Evolutionary conservation across 37 sponge, comb jelly and placozoan genomes (phyloP), one percentile per base, ranked within the genome.

Genomic region (Axinella damicornis): DNA sequence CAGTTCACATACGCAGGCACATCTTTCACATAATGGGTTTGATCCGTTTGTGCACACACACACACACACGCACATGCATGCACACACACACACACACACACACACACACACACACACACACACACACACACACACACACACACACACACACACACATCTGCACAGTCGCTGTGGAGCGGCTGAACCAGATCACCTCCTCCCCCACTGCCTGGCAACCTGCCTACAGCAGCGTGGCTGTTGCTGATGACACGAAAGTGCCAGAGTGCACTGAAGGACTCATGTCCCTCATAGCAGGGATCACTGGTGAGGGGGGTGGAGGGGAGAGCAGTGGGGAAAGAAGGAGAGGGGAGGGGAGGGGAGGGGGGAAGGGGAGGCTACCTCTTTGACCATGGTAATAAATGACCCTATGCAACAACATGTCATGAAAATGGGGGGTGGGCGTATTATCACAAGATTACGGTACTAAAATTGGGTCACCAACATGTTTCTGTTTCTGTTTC

Each of bases 221-320:
- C 68, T 78, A 90, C 27, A 54, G 27, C 12, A 52, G n/a, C 14
- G 20, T 66, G 37, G 67, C 27, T 31, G 67, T 30, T 46, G 82
- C 69, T 24, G 74, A 73, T 31, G 64, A 46, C 33, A 88, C 76
- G 5, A 76, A 13, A 15, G 85, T 90, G 9, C 91, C 91, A 5
- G 64, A 90, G 38, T 80, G 81, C 69, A 78, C 91, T 41, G 85
- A 90, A 62, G 71, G 53, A 34, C 62, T 90, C 36, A 84, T 90
- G 81, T 33, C 31, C 1, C 37, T 84, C 31, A 90, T 90, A 24
- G 57, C 83, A 31, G 85, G 81, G 15, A 90, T 90, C 28, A 81
- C 59, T 55, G 92, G 92, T 91, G 21, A 15, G 66, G 46, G 46
- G 9, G 46, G 46, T 12, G 9, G 46, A n/a, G n/a, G n/a, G n/a